Percentiles rank a stretch among this genome's conserved stretches.
Conservation (phyloP, 1,140 invertebrate genomes). For the Tetraneura akinire region DNA sequence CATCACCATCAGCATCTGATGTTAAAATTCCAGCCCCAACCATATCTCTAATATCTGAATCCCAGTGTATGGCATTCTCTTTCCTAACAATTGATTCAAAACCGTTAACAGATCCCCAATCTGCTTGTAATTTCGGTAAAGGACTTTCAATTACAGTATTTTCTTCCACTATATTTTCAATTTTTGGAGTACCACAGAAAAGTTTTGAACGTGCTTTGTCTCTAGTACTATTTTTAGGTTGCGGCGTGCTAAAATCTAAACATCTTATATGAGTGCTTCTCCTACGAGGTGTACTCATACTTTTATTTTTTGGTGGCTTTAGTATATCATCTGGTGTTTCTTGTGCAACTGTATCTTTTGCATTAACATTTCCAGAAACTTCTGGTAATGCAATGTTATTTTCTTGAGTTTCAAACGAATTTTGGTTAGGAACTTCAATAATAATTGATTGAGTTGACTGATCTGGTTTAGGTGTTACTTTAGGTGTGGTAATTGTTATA, state of each 20-base stretch:
- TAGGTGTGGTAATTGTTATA: neutral
- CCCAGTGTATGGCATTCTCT: neutral
- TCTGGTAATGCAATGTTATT: slow-evolving; percentile 32
- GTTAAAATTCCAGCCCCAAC: slow-evolving; percentile 43
- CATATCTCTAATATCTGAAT: slow-evolving; percentile 47
- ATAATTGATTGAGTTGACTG: slow-evolving; percentile 24
- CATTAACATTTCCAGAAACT: neutral
- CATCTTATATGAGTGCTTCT: slow-evolving; percentile 41
- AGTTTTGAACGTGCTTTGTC: slow-evolving; percentile 43
- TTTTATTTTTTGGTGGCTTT: slow-evolving; percentile 43
- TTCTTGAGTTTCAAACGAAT: slow-evolving; percentile 22
- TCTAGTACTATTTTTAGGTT: slow-evolving; percentile 18
- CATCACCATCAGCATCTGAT: slow-evolving; percentile 39
- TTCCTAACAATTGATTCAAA: slow-evolving; percentile 45
- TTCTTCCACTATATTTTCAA: slow-evolving; percentile 25
- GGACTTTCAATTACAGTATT: neutral
- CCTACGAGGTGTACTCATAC: slow-evolving; percentile 46
- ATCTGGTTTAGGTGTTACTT: neutral
- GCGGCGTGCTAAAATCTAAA: slow-evolving; percentile 44
- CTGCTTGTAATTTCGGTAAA: slow-evolving; percentile 39
- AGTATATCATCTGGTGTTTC: slow-evolving; percentile 31
- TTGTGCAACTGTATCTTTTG: slow-evolving; percentile 7
- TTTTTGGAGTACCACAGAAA: slow-evolving; percentile 34
- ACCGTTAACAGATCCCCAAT: slow-evolving; percentile 45
- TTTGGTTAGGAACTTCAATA: slow-evolving; percentile 48